Base-by-base conservation (phyloP, 2,888 invertebrate species). In the Lagria hirta region DNA sequence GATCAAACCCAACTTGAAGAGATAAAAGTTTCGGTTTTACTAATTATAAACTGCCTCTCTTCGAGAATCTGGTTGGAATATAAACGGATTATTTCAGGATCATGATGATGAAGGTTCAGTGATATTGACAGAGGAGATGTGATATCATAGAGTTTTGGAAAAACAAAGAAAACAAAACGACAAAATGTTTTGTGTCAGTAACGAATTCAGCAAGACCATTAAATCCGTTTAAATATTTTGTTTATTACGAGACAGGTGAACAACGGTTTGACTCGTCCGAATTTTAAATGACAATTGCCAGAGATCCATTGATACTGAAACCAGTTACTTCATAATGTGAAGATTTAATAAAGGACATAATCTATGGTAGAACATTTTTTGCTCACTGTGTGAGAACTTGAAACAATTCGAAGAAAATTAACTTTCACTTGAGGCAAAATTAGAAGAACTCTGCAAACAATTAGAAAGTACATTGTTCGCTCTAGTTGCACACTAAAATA, bases 11-110 rank as follows among this genome's bases (percentile, higher is more conserved):
- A 49, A 49, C 44, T 44, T 42, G 45, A 38, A 46, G 46, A 59
- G 60, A 61, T 61, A 61, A 58, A 55, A 44, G 45, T 43, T 38
- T 51, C 57, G 43, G 43, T 48, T 52, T 49, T 44, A 56, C 56
- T 60, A 62, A 62, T 57, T 59, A 58, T 53, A 54, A 58, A 57
- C 52, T 54, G 56, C 53, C 55, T n/a, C 33, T 36, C 32, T 15
- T 30, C 32, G 30, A n/a, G 37, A 37, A 23, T 16, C 37, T 30
- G 38, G 30, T 42, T 22, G 29, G 15, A 21, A 36, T 36, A 43
- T 50, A 47, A 47, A 48, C 50, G 47, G 50, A 50, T 50, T 50
- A 50, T 48, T 44, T 21, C 17, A 18, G 18, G 18, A 18, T n/a
- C 7, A 20, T 23, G 43, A 36, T 51, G 51, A 51, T 37, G 48